Base-by-base conservation (phyloP, 2,113 vertebrate genomes). In the Corythaixoides concolor region DNA sequence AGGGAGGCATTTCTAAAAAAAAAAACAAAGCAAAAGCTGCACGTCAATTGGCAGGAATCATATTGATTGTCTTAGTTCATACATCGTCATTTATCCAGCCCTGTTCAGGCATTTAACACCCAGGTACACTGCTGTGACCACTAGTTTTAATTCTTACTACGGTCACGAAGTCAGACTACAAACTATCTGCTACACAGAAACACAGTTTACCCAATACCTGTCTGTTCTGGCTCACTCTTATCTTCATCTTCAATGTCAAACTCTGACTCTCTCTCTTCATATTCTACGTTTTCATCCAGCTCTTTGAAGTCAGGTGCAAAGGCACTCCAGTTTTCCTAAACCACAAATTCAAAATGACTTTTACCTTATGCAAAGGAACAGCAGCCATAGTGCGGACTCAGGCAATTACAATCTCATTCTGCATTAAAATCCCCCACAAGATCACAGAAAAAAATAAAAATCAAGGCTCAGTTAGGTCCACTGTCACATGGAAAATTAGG, bases 191-290 rank as follows among this genome's bases (percentile, higher is more conserved):
- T 55, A 6, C 15, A 7, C 0, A n/a, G 23, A 24, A 66, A 33
- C 27, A n/a, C 22, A 27, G 15, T 30, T 64, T 7, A 82, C 22
- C 35, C 39, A 19, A 67, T 97, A 99, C 99, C 99, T 85, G 99
- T 99, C 96, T 99, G 99, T 85, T 99, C 99, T 2, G 99, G 99
- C 95, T 99, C 99, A 52, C 99, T 99, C 97, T 99, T 99, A 91
- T 99, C 99, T 98, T 99, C 99, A 27, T 99, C 99, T 96, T 99
- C 99, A 12, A 99, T 99, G 95, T 99, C 99, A 33, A 99, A 99
- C 94, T 99, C 99, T 0, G 99, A 99, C 88, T 99, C 99, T 64
- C 99, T 97, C 96, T 99, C 99, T 88, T 99, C 99, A 9, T 99
- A 99, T 69, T 99, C 99, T 45, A 99, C 99, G 4, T 99, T 99